phyloP scores from a whole-genome alignment of 2,888 invertebrate genomes.

The Leptopilina syphax region DNA sequence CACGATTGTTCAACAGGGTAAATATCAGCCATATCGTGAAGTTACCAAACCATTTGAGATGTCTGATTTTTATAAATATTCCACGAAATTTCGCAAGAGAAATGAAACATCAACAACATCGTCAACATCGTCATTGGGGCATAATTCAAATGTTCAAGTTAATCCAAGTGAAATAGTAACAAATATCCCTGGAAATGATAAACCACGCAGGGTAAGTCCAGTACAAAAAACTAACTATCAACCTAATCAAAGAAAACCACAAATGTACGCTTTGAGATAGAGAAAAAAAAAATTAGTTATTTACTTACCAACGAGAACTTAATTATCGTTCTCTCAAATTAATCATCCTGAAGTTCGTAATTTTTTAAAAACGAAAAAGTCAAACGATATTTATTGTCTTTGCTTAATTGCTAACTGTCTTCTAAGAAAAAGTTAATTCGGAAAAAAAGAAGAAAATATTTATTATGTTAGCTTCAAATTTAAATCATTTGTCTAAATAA shows the following conservation, averaged over 20 bases:
- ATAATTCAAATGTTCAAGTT: not conserved
- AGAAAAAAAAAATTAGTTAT: not conserved
- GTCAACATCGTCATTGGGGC: too few species aligned
- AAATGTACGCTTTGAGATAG: conserved; percentile 23
- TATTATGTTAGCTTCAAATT: too few species aligned
- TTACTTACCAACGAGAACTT: not conserved
- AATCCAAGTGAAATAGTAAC: conserved; percentile 1
- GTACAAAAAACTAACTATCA: conserved; percentile 32
- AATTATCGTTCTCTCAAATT: not conserved
- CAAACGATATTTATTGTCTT: too few species aligned
- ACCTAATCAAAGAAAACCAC: conserved; percentile 23
- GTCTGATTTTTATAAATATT: conserved; percentile 98
- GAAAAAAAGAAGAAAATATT: too few species aligned
- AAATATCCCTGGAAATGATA: conserved; percentile 2
- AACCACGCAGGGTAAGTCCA: conserved; percentile 18
- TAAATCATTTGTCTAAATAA: too few species aligned
- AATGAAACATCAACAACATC: conserved; percentile 58
- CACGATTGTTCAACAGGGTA: conserved; percentile 91
- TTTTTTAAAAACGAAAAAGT: too few species aligned
- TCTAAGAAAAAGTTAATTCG: too few species aligned
- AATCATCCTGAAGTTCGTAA: too few species aligned
- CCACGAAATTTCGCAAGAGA: conserved; percentile 91
- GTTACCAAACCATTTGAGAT: conserved; percentile 98
- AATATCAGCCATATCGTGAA: conserved; percentile 94
- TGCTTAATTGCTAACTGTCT: too few species aligned